Conservation (phyloP, 2,888 invertebrate genomes). For the Suillia variegata region DNA sequence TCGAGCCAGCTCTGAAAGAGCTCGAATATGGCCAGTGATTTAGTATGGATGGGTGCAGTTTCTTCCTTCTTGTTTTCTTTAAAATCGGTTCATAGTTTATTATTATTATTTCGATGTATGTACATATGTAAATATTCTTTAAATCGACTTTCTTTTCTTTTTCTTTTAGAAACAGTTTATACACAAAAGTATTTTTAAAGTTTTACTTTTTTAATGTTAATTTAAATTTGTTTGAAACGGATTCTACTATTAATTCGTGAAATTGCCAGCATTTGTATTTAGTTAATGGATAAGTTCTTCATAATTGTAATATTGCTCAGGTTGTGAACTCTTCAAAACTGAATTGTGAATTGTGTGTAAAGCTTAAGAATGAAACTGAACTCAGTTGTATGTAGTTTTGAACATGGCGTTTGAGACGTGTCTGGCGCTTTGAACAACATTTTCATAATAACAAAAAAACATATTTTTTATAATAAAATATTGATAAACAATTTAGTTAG, state of each 20-base stretch:
- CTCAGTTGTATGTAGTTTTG: background rate
- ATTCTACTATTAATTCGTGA: background rate
- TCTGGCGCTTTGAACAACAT: too few relatives aligned
- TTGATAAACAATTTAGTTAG: too few relatives aligned
- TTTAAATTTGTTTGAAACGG: background rate
- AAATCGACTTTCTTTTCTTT: background rate
- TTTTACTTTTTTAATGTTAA: slow-evolving; percentile 7
- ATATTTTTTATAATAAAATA: too few relatives aligned
- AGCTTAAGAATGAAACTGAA: slow-evolving; percentile 18
- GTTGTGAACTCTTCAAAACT: slow-evolving; percentile 52
- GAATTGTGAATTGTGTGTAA: slow-evolving; percentile 13
- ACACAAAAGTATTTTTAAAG: background rate
- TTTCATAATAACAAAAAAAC: too few relatives aligned
- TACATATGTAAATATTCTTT: background rate
- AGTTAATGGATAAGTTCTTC: background rate
- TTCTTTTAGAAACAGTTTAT: background rate
- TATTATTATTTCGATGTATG: slow-evolving; percentile 5
- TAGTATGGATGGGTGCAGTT: background rate
- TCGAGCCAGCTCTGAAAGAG: slow-evolving; percentile 5
- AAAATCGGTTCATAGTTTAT: background rate
- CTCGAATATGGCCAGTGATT: background rate
- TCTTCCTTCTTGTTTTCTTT: background rate
- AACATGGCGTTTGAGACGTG: background rate
- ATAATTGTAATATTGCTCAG: slow-evolving; percentile 53
- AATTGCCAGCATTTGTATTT: background rate